Percentiles rank a stretch among this genome's conserved stretches.
phyloP scores from a whole-genome alignment of 2,888 invertebrate species.

The Dolichopus griseipennis region DNA sequence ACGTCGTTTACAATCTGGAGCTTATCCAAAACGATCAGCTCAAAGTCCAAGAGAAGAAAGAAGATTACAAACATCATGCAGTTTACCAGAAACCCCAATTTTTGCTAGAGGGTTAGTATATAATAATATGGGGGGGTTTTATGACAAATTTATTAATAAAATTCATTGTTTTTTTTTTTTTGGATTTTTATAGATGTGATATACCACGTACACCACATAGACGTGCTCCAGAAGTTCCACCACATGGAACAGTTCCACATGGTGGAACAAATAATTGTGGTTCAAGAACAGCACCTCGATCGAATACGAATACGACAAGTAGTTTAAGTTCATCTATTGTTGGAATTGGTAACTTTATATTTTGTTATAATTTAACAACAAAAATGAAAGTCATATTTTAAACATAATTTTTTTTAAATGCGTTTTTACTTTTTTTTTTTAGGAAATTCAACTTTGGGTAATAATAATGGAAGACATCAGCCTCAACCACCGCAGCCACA shows the following conservation, averaged over 20 bases:
- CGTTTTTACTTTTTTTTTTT: no score
- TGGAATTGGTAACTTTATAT: constrained; percentile 32
- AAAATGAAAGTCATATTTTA: neutral
- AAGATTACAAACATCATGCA: constrained; percentile 72
- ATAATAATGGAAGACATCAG: constrained; percentile 30
- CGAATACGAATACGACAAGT: constrained; percentile 41
- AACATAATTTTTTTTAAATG: neutral
- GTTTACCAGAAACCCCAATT: constrained; percentile 80
- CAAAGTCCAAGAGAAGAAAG: constrained; percentile 53
- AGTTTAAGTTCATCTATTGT: constrained; percentile 42
- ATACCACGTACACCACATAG: constrained; percentile 74
- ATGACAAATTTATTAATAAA: neutral
- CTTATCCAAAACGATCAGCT: constrained; percentile 44
- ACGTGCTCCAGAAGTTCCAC: constrained; percentile 45
- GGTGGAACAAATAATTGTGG: constrained; percentile 24
- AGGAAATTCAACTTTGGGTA: constrained; percentile 1
- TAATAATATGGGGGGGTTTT: neutral
- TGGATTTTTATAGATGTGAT: constrained; percentile 57
- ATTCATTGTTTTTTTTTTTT: constrained; percentile 8
- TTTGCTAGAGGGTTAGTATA: constrained; percentile 59
- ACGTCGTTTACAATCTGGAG: constrained; percentile 42
- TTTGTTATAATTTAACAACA: neutral
- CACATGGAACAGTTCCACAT: constrained; percentile 31
- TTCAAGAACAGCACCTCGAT: constrained; percentile 53
- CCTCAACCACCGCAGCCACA: constrained; percentile 29